Base-by-base conservation (phyloP, 2,113 vertebrate species). In the Mormyrus iriodes region DNA sequence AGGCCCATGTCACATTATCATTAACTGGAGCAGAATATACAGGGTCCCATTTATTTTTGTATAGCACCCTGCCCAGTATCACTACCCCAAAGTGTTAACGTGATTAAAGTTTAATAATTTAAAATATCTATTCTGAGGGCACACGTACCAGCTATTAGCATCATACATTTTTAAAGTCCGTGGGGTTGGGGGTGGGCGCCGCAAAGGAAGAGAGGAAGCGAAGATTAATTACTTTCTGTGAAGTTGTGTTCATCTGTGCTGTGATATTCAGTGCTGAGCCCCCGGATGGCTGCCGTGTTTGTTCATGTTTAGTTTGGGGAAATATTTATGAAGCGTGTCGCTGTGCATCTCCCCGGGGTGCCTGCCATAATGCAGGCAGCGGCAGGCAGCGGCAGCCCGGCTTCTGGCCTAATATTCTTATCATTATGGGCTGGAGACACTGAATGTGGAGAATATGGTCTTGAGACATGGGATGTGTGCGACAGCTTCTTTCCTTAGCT, bases 201-300 rank as follows among this genome's bases (percentile, higher is more conserved):
- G 35, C 35, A 42, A 12, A 79, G 73, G 73, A 79, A 79, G 73
- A 42, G 35, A 42, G 73, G 73, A 79, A 42, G 73, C 7, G 73
- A 79, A 79, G 73, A 39, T 79, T 79, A 85, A 85, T 85, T 85
- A 51, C 83, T 51, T 85, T 85, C 44, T 85, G 83, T 85, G 48
- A 85, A 51, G 42, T 49, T 49, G 83, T 27, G 83, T 49, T 85
- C 1, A 13, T 85, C 44, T 85, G 48, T 27, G n/a, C 83, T 46
- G 46, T 15, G 24, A 12, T 85, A 85, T 85, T 85, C 83, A 85
- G 44, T 49, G 48, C 83, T 15, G 83, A 51, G 24, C 42, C 44
- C 83, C 44, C 24, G 24, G 83, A 51, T 13, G 21, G 19, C 83
- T 85, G 48, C 83, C 51, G 83, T 85, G 83, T 85, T 85, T 85